Base-by-base conservation (phyloP, 2,113 vertebrate species). In the Triplophysa tibetana region DNA sequence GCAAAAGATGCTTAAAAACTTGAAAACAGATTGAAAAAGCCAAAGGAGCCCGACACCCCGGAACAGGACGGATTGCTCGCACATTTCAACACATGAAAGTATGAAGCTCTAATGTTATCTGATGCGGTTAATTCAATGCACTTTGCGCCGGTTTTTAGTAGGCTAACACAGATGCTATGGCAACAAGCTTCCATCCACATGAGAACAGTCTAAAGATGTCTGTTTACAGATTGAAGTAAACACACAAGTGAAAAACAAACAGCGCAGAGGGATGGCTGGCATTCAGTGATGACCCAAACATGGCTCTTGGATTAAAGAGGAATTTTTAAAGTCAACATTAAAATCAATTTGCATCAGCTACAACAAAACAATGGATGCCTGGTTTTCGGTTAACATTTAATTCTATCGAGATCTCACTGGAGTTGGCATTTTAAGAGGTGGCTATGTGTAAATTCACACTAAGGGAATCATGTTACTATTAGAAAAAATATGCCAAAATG, bases 161-260 rank as follows among this genome's bases (percentile, higher is more conserved):
- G 70, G 72, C 77, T 64, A 73, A 70, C 78, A 52, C n/a, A 65
- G 85, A 75, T 86, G 80, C 85, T 61, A 85, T 88, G 82, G 85
- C 77, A 86, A 86, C 83, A 72, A 48, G 66, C 54, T 70, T 82
- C 77, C 70, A 63, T 65, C 50, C 80, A 62, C 62, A 45, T 56
- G 68, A 79, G 80, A 66, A 81, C 67, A 82, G 60, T 66, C 73
- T 70, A 68, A 79, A 66, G 58, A 81, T 43, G 48, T 41, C 56
- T 77, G 70, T 75, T 58, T 33, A 77, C 33, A 68, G 26, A 78
- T 60, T 10, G 45, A 81, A 78, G 79, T 72, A 75, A 45, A 58
- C 16, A 4, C 48, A 11, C 72, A 58, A 58, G 12, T 74, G 11
- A 45, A 70, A 68, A 45, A 14, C 13, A 62, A 23, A 23, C 13